These are phyloP conservation scores for Synanthedon formicaeformis DNA, from an alignment of 2,888 invertebrate genomes.

Conservation along the genomic window DNA sequence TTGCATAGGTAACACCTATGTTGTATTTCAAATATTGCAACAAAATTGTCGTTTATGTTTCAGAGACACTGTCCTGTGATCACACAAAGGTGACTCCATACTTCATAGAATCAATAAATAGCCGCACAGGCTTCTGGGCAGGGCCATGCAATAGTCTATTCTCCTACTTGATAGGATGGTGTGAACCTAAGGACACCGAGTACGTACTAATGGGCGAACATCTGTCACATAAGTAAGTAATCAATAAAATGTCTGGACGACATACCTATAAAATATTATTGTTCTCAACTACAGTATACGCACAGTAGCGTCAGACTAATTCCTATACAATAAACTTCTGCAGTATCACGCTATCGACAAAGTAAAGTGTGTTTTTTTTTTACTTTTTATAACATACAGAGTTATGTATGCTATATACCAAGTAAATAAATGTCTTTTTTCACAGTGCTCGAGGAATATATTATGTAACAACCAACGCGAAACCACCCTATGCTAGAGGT, in stretches of 20 bases:
- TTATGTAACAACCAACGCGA: conserved; percentile 87
- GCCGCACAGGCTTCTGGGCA: conserved; percentile 84
- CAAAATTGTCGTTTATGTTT: conserved; percentile 12
- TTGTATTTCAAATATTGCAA: too few species aligned
- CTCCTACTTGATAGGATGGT: conserved; percentile 88
- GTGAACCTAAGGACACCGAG: conserved; percentile 81
- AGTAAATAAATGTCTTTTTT: conserved; percentile 5
- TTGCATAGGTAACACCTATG: too few species aligned
- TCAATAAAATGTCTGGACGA: too few species aligned
- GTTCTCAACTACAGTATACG: too few species aligned
- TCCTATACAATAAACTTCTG: too few species aligned
- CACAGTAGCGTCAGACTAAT: too few species aligned
- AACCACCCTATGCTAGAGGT: conserved; percentile 87
- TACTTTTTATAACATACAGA: too few species aligned
- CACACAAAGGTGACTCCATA: conserved; percentile 92
- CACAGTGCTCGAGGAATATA: conserved; percentile 85
- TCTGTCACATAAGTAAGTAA: conserved; percentile 77
- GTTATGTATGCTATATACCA: too few species aligned
- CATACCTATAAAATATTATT: too few species aligned
- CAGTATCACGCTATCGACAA: too few species aligned
- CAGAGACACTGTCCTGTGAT: conserved; percentile 89
- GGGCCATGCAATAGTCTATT: conserved; percentile 85
- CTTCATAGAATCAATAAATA: conserved; percentile 89
- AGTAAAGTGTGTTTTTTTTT: too few species aligned
- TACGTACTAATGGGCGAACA: conserved; percentile 91